Evolutionary conservation across 2,888 invertebrate species (phyloP).

Genomic region (Tachystola acroxantha): DNA sequence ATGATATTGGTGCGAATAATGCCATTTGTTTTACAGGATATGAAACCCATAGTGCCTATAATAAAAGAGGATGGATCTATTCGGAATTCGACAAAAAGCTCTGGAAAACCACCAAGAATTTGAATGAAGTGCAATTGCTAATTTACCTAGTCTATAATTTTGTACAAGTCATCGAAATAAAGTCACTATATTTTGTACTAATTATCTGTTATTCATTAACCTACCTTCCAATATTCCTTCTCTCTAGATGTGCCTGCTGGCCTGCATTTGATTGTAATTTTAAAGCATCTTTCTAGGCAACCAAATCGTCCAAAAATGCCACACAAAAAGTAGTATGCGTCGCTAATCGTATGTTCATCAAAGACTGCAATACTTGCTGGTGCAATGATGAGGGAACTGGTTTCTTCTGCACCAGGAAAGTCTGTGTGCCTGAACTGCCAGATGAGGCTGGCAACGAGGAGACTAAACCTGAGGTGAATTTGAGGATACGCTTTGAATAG

Average conservation of each 20-base stretch:
- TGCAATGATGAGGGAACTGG: conserved; percentile 70
- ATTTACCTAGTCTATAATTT: no score
- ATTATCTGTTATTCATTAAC: no score
- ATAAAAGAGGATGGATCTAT: conserved; percentile 1
- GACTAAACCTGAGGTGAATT: conserved; percentile 36
- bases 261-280: no score
- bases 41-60: conserved; percentile 48
- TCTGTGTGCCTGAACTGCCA: conserved; percentile 47
- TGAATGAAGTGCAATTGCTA: no score
- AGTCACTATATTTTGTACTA: no score
- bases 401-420: conserved; percentile 67
- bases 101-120: background rate
- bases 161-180: no score
- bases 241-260: no score
- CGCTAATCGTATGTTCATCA: conserved; percentile 66
- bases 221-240: no score
- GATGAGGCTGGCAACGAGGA: conserved; percentile 37
- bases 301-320: conserved; percentile 23
- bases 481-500: conserved; percentile 9
- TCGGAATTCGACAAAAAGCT: conserved; percentile 1
- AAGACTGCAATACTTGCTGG: conserved; percentile 71
- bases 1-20: no score
- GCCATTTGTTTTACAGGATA: conserved; percentile 57
- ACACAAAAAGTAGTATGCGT: conserved; percentile 48
- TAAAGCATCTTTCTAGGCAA: conserved; percentile 25